Base-by-base conservation (phyloP, 1,140 invertebrate species). In the Ips nitidus region DNA sequence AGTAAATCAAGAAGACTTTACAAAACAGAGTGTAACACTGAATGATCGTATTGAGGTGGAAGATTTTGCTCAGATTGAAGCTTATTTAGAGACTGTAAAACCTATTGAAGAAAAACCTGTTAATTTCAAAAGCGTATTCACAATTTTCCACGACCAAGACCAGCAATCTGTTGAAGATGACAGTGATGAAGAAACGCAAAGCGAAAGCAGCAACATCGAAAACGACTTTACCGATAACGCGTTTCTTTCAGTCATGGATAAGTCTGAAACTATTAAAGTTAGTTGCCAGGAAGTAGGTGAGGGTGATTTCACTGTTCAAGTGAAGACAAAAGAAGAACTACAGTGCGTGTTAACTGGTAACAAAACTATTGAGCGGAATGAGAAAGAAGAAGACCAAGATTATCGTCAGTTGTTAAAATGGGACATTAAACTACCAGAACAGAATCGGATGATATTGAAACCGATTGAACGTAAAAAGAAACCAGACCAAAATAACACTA, bases 321-420 rank as follows among this genome's bases (percentile, higher is more conserved):
- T 52, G 2, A 72, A 74, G 59, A 73, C 66, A 4, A 69, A 70
- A 39, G 66, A 73, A 50, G 65, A 75, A 40, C 6, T 68, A 2
- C 42, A 45, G 71, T 59, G 47, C 52, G 39, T 47, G 36, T 50
- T 62, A 8, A 36, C 37, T 4, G 37, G 66, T 52, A 22, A n/a
- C 6, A 58, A 65, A 45, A 43, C 5, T 8, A 43, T 41, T 42
- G 50, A 52, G 7, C 37, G 40, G 7, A 36, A 52, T 6, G 55
- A 67, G 38, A 61, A 68, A 41, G 69, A 62, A 55, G 71, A 73
- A 50, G 57, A 69, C 7, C 62, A 36, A n/a, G 64, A 60, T 7
- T 76, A 76, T 56, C 72, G 69, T 50, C 72, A 76, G 52, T 58
- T 76, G 1, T 47, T 75, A 22, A 41, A 67, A 8, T 75, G 71